phyloP scores from a whole-genome alignment of 2,888 invertebrate genomes.

The Entomobrya multifasciata region DNA sequence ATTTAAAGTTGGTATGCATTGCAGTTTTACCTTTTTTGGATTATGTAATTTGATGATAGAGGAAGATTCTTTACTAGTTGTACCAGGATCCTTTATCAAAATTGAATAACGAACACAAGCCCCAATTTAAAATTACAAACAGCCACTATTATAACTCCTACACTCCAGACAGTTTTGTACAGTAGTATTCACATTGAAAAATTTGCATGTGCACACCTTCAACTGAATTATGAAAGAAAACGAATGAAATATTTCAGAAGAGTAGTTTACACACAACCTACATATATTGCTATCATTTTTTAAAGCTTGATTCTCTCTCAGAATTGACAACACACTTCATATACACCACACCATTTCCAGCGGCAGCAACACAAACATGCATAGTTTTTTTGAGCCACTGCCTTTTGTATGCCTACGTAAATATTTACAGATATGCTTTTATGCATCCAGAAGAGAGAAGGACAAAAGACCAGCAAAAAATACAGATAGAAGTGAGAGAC shows the following conservation, averaged over 20 bases:
- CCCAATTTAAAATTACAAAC: slow-evolving; percentile 1
- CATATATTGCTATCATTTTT: background rate
- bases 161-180: background rate
- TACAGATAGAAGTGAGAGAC: slow-evolving; percentile 6
- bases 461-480: slow-evolving; percentile 50
- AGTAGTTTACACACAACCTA: background rate
- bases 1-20: slow-evolving; percentile 2
- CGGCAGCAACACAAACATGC: background rate
- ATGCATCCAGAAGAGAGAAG: slow-evolving; percentile 38
- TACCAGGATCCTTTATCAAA: background rate
- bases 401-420: slow-evolving; percentile 60
- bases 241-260: slow-evolving; percentile 12
- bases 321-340: too few species aligned
- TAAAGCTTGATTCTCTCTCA: slow-evolving; percentile 19
- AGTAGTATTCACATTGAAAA: background rate
- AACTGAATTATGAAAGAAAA: slow-evolving; percentile 25
- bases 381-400: background rate
- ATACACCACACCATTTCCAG: background rate
- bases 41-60: slow-evolving; percentile 19
- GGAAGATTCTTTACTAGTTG: background rate
- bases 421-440: slow-evolving; percentile 63
- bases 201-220: slow-evolving; percentile 5
- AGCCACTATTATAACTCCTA: too few species aligned
- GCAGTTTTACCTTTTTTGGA: slow-evolving; percentile 44
- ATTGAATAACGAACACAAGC: background rate